Percentiles rank a stretch among this genome's conserved stretches.
Conservation (phyloP, 2,113 vertebrate genomes). For the Glaucomys volans region DNA sequence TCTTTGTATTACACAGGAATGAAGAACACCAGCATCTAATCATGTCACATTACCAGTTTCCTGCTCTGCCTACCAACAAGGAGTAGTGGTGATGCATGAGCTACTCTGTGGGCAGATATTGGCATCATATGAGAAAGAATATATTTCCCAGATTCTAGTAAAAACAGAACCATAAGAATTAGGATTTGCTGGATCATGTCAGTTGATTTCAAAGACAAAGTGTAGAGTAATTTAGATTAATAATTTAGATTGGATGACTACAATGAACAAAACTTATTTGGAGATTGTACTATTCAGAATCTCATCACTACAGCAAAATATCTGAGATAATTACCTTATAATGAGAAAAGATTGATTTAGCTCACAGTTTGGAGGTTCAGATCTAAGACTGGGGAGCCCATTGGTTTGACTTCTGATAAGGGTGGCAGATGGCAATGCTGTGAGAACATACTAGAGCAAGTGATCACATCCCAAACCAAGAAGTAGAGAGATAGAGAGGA, state of each 20-base stretch:
- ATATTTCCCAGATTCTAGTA: constrained; percentile 43
- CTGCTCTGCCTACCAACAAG: constrained; percentile 8
- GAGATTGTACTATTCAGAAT: neutral
- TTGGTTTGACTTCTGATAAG: neutral
- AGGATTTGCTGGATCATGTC: constrained; percentile 3
- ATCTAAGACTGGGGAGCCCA: neutral
- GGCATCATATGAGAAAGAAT: constrained; percentile 45
- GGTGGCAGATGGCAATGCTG: neutral
- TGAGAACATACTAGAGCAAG: neutral
- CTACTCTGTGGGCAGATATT: constrained; percentile 1
- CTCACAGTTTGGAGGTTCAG: neutral
- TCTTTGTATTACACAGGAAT: constrained; percentile 57
- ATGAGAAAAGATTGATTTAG: neutral
- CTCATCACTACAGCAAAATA: neutral
- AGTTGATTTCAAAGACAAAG: constrained; percentile 27
- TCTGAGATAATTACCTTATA: neutral
- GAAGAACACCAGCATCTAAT: constrained; percentile 49
- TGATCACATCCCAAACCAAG: neutral
- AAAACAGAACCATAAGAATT: constrained; percentile 30
- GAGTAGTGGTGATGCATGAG: neutral
- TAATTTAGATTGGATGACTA: constrained; percentile 39
- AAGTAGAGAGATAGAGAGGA: neutral
- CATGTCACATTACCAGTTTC: neutral
- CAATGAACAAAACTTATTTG: constrained; percentile 16
- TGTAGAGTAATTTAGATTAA: constrained; percentile 18